Base-by-base conservation (phyloP, 1,140 invertebrate genomes). In the Glomeris maerens region DNA sequence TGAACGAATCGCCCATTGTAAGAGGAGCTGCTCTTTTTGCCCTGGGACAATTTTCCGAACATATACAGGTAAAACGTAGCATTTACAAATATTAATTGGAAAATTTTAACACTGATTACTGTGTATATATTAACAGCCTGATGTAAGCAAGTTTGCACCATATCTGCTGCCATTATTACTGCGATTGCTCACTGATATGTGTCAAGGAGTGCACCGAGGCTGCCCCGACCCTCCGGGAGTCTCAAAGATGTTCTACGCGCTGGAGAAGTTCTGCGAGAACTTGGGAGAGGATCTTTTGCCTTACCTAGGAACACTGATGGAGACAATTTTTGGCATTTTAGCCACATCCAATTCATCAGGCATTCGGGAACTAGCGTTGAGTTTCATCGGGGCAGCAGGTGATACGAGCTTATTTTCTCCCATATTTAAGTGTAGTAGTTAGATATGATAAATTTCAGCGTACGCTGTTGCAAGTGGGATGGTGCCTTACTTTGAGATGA, bases 201-300 rank as follows among this genome's bases (percentile, higher is more conserved):
- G 73, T 50, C 13, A 52, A 10, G 3, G 26, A 3, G 57, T 63
- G 27, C 59, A 66, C 40, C 57, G 66, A 29, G 60, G 40, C 62
- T 71, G 61, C 20, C 74, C 74, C 52, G 74, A 80, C 49, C 72
- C 75, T 0, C 70, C 72, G 14, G 77, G 78, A 27, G 65, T 80
- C 0, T 74, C 78, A 54, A 74, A 81, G 36, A 79, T 84, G 66
- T 88, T 87, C 60, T 87, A 85, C 63, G 83, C 84, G 0, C 58
- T 89, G 22, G 83, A 87, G 62, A 79, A 76, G 31, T 86, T 84
- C 55, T 84, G 80, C 60, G 82, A 85, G 64, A 84, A 84, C 66
- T 64, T 88, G 27, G 79, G 78, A 47, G 73, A 79, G 20, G 75
- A 74, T 13, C 68, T 88, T 10, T 55, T 80, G 20, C 81, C 81